phyloP scores from a whole-genome alignment of 37 sponge, comb jelly and placozoan species.

The Bolinopsis microptera region DNA sequence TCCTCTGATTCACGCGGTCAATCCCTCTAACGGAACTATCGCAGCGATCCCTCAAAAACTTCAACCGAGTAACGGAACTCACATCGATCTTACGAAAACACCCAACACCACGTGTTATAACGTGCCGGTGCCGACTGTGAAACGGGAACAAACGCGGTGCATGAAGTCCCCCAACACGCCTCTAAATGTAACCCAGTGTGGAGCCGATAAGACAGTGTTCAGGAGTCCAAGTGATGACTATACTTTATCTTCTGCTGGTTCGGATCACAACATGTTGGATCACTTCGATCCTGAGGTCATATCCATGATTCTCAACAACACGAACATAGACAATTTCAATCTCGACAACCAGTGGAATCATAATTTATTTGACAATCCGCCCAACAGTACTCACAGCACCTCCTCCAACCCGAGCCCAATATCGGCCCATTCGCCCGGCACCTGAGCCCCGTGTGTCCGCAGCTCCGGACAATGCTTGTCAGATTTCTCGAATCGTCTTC shows the following conservation, averaged over 20 bases:
- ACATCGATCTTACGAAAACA: constrained; percentile 43
- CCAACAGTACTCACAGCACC: constrained; percentile 61
- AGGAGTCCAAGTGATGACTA: background rate
- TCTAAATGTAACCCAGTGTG: constrained; percentile 13
- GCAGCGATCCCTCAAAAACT: constrained; percentile 63
- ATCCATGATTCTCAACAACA: constrained; percentile 65
- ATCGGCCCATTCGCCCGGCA: constrained; percentile 65
- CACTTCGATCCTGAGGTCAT: constrained; percentile 64
- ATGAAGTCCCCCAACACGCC: constrained; percentile 9
- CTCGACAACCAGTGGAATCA: constrained; percentile 53
- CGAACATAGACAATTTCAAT: constrained; percentile 63
- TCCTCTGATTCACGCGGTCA: constrained; percentile 57
- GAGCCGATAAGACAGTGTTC: constrained; percentile 13
- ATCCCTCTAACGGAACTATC: constrained; percentile 30
- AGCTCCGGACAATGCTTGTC: background rate
- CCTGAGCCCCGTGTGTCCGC: constrained; percentile 2
- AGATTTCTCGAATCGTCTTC: background rate
- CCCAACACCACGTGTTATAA: constrained; percentile 37
- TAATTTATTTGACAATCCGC: constrained; percentile 57
- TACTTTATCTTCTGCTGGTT: constrained; percentile 1
- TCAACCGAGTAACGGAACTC: background rate
- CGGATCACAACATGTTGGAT: constrained; percentile 48
- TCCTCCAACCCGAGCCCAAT: constrained; percentile 62
- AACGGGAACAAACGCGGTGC: constrained; percentile 56
- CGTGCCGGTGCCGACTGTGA: constrained; percentile 31